Conservation (phyloP, 64 coral and sea anemone species). For the Montipora capricornis region DNA sequence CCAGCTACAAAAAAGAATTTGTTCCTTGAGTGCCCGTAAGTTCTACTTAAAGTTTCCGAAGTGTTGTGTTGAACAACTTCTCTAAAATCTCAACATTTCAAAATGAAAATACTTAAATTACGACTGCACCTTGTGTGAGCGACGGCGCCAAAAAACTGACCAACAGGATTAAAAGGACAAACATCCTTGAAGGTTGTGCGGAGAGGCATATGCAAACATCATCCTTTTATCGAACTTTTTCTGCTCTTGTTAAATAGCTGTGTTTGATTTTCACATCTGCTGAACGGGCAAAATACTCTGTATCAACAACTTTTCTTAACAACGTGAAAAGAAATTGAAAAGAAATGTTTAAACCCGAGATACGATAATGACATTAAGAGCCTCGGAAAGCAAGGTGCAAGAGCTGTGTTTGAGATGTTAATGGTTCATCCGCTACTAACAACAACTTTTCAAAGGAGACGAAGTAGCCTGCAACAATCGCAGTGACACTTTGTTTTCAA, state of each 20-base stretch:
- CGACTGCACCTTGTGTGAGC: neutral
- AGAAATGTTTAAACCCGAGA: neutral
- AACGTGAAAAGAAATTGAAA: neutral
- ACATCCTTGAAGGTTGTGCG: neutral
- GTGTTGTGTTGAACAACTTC: no score
- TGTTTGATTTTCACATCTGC: neutral
- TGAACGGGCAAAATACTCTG: neutral
- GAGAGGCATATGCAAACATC: neutral
- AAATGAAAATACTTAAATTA: no score
- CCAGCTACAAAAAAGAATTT: no score
- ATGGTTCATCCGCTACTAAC: no score
- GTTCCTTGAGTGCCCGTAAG: no score
- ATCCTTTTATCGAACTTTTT: neutral
- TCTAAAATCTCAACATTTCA: no score
- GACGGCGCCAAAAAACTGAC: neutral
- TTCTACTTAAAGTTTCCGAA: no score
- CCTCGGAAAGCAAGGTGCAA: neutral
- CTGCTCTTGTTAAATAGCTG: neutral
- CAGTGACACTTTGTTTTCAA: no score
- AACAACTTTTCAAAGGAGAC: no score
- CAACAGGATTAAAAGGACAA: neutral
- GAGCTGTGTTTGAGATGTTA: neutral
- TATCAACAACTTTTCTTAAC: neutral
- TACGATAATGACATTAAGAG: no score
- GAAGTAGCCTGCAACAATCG: no score